A percentile compares a stretch with the other conserved stretches of the same genome.
Conservation (phyloP, 1,140 invertebrate species). For the Nephila pilipes region DNA sequence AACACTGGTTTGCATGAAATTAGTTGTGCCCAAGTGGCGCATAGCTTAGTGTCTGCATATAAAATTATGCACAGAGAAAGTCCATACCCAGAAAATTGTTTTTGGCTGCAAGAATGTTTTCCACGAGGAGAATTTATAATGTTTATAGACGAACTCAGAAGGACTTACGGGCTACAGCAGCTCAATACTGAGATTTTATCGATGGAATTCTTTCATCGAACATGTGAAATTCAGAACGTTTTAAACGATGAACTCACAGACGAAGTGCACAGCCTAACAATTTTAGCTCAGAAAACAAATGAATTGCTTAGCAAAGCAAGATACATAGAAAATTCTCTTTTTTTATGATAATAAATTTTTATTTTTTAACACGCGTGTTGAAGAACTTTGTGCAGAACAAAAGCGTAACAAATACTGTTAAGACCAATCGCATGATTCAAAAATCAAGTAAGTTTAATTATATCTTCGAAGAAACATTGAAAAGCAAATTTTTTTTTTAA, state of each 20-base stretch:
- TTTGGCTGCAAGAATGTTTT: neutral
- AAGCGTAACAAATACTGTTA: too few relatives aligned
- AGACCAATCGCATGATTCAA: too few relatives aligned
- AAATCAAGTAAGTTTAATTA: too few relatives aligned
- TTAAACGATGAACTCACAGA: neutral
- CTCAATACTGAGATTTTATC: neutral
- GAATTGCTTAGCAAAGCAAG: slow-evolving; percentile 10
- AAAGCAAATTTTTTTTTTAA: too few relatives aligned
- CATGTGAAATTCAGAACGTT: neutral
- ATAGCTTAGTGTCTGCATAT: slow-evolving; percentile 13
- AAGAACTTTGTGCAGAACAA: too few relatives aligned
- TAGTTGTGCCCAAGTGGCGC: slow-evolving; percentile 15
- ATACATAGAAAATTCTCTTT: neutral
- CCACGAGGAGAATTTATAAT: neutral
- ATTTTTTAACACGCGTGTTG: too few relatives aligned
- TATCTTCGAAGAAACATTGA: too few relatives aligned
- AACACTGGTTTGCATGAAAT: neutral
- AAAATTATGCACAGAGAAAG: slow-evolving; percentile 24
- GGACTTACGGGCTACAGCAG: neutral
- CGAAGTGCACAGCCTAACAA: neutral
- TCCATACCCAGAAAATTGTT: neutral
- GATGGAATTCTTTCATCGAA: neutral
- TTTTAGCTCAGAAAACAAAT: neutral
- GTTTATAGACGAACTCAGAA: slow-evolving; percentile 3
- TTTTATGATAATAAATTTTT: too few relatives aligned